Evolutionary conservation across 1,140 invertebrate species (phyloP).

Genomic region (Penaeus indicus): DNA sequence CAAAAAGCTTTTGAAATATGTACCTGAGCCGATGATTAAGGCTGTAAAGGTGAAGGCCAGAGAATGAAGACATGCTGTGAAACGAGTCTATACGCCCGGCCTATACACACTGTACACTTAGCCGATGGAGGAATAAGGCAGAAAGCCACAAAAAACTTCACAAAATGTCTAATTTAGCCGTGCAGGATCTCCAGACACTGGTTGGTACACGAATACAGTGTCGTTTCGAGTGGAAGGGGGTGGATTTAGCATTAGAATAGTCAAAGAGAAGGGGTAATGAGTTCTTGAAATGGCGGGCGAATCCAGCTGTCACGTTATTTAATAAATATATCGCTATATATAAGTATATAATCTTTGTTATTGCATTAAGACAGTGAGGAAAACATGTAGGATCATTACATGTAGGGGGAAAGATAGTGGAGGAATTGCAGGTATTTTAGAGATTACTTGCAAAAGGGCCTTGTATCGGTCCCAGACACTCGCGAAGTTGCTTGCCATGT

Average conservation of each 20-base stretch:
- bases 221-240: neutral
- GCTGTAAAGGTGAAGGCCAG: neutral
- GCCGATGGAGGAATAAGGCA: neutral
- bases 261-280: neutral
- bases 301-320: too few species aligned
- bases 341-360: too few species aligned
- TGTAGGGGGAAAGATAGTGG: too few species aligned
- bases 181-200: conserved; percentile 53
- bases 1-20: neutral
- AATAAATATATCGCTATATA: too few species aligned
- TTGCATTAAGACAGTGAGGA: too few species aligned
- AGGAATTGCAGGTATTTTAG: too few species aligned
- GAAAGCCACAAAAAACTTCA: neutral
- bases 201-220: conserved; percentile 3
- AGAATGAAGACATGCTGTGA: neutral
- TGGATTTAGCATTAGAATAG: neutral
- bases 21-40: neutral
- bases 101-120: conserved; percentile 35
- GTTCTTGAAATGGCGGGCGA: too few species aligned
- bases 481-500: too few species aligned
- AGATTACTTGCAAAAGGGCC: too few species aligned
- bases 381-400: too few species aligned
- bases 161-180: conserved; percentile 53
- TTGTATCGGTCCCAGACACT: too few species aligned
- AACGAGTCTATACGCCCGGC: conserved; percentile 38